Conservation (phyloP, 2,888 invertebrate species). For the Urechis unicinctus region DNA sequence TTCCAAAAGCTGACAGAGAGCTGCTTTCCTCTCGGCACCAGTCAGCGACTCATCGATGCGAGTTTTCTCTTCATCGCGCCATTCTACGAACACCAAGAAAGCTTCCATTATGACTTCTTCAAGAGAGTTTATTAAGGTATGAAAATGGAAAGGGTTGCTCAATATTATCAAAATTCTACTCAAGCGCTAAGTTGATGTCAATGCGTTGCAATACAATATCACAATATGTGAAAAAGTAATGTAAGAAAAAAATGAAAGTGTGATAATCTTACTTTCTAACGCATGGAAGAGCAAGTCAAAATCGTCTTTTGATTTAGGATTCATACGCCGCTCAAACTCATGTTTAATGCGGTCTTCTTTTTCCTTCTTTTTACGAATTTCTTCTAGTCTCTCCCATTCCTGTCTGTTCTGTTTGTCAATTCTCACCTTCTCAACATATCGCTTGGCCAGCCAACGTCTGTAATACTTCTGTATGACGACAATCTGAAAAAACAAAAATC, state of each 20-base stretch:
- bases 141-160: too few species aligned
- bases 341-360: conserved; percentile 45
- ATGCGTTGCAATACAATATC: not conserved
- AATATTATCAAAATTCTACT: too few species aligned
- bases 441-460: conserved; percentile 49
- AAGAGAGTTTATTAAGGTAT: too few species aligned
- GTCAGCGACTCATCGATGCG: conserved; percentile 41
- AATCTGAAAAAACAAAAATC: conserved; percentile 27
- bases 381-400: conserved; percentile 46
- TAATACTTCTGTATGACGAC: conserved; percentile 49
- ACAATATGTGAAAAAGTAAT: not conserved
- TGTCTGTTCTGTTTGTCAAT: conserved; percentile 37
- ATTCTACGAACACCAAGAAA: conserved; percentile 30
- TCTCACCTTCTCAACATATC: conserved; percentile 41
- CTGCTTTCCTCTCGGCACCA: conserved; percentile 51
- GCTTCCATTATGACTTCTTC: too few species aligned
- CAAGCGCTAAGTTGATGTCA: not conserved
- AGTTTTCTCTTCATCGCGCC: conserved; percentile 46
- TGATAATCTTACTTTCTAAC: conserved; percentile 42
- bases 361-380: conserved; percentile 41
- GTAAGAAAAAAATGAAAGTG: not conserved
- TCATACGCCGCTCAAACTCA: conserved; percentile 48
- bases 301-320: conserved; percentile 50
- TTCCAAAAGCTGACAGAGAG: conserved; percentile 49
- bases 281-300: conserved; percentile 50